These are phyloP conservation scores for Actenoides lindsayi DNA, from an alignment of 2,113 vertebrate genomes.

Conservation along the genomic window DNA sequence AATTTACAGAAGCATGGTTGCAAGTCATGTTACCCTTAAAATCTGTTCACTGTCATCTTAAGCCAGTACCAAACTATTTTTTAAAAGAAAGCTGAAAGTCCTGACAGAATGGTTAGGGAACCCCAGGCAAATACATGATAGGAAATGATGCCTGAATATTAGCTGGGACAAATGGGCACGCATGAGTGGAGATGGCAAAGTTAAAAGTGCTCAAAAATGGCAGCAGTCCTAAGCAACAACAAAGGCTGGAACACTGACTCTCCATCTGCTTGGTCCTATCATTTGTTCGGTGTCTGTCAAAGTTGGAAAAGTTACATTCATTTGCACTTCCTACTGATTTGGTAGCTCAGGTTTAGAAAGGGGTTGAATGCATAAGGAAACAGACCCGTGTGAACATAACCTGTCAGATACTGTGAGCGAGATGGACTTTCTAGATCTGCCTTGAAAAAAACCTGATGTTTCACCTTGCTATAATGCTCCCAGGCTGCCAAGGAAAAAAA, in stretches of 20 bases:
- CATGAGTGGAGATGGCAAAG: not conserved
- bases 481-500: not conserved
- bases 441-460: not conserved
- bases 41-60: not conserved
- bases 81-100: not conserved
- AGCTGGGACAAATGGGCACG: fast-evolving
- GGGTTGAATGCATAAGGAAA: not conserved
- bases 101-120: not conserved
- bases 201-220: not conserved
- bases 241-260: not conserved
- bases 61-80: not conserved
- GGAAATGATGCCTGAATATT: not conserved
- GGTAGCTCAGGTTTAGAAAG: not conserved
- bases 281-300: not conserved
- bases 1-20: not conserved
- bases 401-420: not conserved
- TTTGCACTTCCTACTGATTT: not conserved
- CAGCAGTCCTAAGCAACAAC: not conserved
- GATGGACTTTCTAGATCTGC: not conserved
- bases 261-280: not conserved
- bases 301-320: not conserved
- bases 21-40: not conserved
- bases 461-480: not conserved
- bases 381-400: not conserved
- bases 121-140: not conserved